Conservation (phyloP, 2,797 vertebrate species). For the Oreochromis grahami region DNA sequence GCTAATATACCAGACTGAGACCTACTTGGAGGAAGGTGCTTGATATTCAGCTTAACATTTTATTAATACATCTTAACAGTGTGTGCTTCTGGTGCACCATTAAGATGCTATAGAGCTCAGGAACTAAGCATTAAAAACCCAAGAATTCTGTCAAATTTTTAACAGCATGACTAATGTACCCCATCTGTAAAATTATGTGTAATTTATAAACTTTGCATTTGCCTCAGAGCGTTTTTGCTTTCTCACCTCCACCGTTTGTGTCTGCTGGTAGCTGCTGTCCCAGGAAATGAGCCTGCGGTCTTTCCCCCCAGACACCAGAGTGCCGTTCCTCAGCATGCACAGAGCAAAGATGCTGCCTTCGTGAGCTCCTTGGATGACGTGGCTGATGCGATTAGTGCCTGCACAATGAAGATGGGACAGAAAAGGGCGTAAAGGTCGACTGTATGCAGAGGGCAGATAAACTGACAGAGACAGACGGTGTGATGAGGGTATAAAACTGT, state of each 20-base stretch:
- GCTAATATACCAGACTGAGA: not conserved
- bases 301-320: slow-evolving; percentile 93
- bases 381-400: slow-evolving; percentile 97
- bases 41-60: slow-evolving; percentile 1
- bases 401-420: slow-evolving; percentile 35
- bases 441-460: slow-evolving; percentile 1
- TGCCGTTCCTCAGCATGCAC: slow-evolving; percentile 93
- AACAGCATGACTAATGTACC: not conserved
- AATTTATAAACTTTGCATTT: not conserved
- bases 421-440: slow-evolving; percentile 14
- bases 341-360: slow-evolving; percentile 96
- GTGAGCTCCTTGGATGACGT: slow-evolving; percentile 90
- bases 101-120: not conserved
- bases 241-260: slow-evolving; percentile 88
- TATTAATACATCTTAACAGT: not conserved
- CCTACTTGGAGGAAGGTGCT: slow-evolving; percentile 4
- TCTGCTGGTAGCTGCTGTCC: slow-evolving; percentile 91
- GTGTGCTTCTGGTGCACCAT: not conserved
- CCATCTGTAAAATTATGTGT: not conserved
- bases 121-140: not conserved
- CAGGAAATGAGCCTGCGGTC: slow-evolving; percentile 92
- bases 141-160: not conserved
- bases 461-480: slow-evolving; percentile 3
- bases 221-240: not conserved
- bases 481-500: slow-evolving; percentile 6